Base-by-base conservation (phyloP, 1,140 invertebrate species). In the Oppia nitens region DNA sequence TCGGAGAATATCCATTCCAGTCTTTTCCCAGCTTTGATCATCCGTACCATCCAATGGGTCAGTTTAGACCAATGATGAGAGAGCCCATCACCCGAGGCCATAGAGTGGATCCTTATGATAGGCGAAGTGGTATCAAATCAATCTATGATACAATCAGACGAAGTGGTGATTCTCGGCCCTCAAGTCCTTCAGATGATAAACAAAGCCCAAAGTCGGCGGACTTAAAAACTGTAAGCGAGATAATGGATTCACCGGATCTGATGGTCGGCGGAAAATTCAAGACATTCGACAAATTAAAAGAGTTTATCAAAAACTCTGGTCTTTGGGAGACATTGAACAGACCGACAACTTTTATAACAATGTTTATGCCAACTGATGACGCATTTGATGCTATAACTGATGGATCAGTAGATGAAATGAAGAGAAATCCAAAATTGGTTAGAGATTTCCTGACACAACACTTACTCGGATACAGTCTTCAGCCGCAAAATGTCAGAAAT, bases 321-420 rank as follows among this genome's bases (percentile, higher is more conserved):
- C 52, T 64, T 2, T 49, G 52, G 32, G 51, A 61, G 49, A 27
- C 63, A 17, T 28, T 63, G n/a, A 51, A 47, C 12, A 52, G 48
- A 57, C 32, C 60, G 40, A 4, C 20, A 60, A 58, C 55, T 11
- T 60, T 70, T 1, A 71, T 67, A 63, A 74, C 73, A 0, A 60
- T 74, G 0, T 72, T 74, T 26, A 67, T 68, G 2, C 73, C 73
- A 17, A 66, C 65, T 17, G 68, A 74, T 61, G 64, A 67, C n/a
- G 72, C 72, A 6, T 72, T 73, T 57, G 62, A 61, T 23, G 63
- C 66, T 2, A 12, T 59, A 24, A 17, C 69, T n/a, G 26, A 56
- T 2, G 64, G 58, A 1, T 60, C 59, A 1, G 54, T 68, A 3
- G 60, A 66, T 3, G 55, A 68, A 49, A 47, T 70, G 11, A 53